These are phyloP conservation scores for Rhegmatorhina hoffmannsi DNA, from an alignment of 2,113 vertebrate genomes.

Conservation along the genomic window DNA sequence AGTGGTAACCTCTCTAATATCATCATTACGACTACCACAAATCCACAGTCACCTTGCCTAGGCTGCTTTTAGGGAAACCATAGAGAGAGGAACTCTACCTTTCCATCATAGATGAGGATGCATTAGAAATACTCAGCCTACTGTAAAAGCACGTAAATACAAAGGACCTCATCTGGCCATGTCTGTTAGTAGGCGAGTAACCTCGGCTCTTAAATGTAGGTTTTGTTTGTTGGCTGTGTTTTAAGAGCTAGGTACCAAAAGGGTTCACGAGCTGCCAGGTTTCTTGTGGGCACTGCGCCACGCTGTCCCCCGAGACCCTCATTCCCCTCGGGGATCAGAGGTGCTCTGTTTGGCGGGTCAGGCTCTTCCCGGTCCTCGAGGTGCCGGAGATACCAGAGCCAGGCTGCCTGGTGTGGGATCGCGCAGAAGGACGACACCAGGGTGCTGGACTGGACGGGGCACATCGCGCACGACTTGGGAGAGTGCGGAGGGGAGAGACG, in stretches of 20 bases:
- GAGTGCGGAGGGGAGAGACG: too few species aligned
- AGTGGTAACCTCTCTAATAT: background rate
- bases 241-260: background rate
- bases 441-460: background rate
- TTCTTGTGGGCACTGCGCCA: background rate
- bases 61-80: background rate
- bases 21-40: background rate
- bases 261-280: background rate
- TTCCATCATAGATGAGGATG: background rate
- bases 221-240: background rate
- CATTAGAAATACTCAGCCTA: background rate
- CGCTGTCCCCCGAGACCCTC: fast-evolving
- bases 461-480: background rate
- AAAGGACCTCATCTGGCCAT: fast-evolving
- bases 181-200: fast-evolving
- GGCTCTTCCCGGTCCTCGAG: background rate
- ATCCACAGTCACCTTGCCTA: background rate
- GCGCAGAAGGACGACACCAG: too few species aligned
- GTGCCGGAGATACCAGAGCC: background rate
- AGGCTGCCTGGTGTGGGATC: background rate
- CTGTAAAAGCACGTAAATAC: background rate
- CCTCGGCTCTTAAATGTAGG: background rate
- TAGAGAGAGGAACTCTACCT: background rate
- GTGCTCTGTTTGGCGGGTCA: fast-evolving
- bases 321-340: fast-evolving